Evolutionary conservation across 1,140 invertebrate genomes (phyloP).

Genomic region (Sesamia nonagrioides): DNA sequence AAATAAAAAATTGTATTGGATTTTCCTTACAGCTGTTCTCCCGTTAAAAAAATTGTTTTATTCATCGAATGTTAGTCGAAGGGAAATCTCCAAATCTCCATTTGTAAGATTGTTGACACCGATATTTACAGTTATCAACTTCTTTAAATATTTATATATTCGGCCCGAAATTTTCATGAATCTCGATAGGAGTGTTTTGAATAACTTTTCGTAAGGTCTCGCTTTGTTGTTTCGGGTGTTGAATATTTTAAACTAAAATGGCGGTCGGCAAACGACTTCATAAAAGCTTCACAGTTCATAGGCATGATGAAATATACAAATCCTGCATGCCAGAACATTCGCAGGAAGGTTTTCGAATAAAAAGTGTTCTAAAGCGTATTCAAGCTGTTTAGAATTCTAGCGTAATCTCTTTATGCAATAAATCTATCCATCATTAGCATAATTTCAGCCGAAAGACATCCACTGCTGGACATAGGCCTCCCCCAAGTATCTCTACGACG

Average conservation of each 20-base stretch:
- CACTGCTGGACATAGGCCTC: too few relatives aligned
- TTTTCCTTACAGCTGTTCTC: slow-evolving; percentile 38
- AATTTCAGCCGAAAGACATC: too few relatives aligned
- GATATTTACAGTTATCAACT: slow-evolving; percentile 41
- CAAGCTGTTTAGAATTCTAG: too few relatives aligned
- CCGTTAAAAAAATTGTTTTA: slow-evolving; percentile 40
- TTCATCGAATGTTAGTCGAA: slow-evolving; percentile 47
- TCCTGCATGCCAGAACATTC: slow-evolving; percentile 1
- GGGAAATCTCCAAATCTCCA: slow-evolving; percentile 1
- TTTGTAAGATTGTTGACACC: slow-evolving; percentile 35
- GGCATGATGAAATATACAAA: slow-evolving; percentile 21
- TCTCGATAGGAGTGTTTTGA: slow-evolving; percentile 31
- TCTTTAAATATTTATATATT: slow-evolving; percentile 41
- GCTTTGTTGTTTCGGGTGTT: not conserved
- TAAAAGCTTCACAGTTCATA: slow-evolving; percentile 7
- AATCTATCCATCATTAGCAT: too few relatives aligned
- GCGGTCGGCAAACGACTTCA: slow-evolving; percentile 10
- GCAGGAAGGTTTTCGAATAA: slow-evolving; percentile 3
- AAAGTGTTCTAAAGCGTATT: not conserved
- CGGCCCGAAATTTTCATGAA: slow-evolving; percentile 20
- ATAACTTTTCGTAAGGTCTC: not conserved
- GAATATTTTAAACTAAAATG: slow-evolving; percentile 23
- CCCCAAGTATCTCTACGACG: too few relatives aligned
- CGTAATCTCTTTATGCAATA: too few relatives aligned
- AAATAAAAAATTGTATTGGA: slow-evolving; percentile 37